Conservation (phyloP, 2,113 vertebrate species). For the Dasyornis broadbenti region DNA sequence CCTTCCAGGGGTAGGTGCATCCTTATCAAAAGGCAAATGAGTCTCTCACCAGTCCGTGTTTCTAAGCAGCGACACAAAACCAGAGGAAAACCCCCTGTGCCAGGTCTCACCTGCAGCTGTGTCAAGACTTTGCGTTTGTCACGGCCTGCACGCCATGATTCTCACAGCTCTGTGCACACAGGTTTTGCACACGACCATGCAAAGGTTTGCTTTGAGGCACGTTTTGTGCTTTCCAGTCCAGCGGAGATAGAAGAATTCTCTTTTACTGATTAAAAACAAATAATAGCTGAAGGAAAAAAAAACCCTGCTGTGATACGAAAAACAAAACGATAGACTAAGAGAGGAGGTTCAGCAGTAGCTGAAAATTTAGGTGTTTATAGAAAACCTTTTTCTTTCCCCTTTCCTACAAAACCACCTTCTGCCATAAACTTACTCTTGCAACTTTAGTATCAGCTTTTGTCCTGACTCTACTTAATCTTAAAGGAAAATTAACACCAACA, state of each 20-base stretch:
- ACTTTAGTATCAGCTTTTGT: neutral
- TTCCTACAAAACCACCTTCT: neutral
- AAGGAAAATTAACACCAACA: neutral
- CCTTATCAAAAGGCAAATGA: neutral
- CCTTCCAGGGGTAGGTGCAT: neutral
- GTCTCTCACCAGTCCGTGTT: neutral
- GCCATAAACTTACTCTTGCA: neutral
- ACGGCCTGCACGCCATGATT: neutral
- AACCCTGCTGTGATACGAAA: neutral
- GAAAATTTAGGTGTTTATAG: neutral
- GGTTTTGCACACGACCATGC: neutral
- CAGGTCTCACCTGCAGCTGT: neutral
- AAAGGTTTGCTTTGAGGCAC: neutral
- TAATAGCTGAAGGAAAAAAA: neutral
- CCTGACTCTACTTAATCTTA: neutral
- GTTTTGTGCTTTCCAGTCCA: neutral
- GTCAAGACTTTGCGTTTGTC: neutral
- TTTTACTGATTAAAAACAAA: neutral
- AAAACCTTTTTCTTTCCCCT: neutral
- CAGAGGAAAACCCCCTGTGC: neutral
- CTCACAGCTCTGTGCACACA: neutral
- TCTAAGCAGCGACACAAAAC: neutral
- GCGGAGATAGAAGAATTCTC: neutral
- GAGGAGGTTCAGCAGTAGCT: neutral
- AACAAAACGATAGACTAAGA: neutral